Base-by-base conservation (phyloP, 2,888 invertebrate genomes). In the Nomada lathburiana region DNA sequence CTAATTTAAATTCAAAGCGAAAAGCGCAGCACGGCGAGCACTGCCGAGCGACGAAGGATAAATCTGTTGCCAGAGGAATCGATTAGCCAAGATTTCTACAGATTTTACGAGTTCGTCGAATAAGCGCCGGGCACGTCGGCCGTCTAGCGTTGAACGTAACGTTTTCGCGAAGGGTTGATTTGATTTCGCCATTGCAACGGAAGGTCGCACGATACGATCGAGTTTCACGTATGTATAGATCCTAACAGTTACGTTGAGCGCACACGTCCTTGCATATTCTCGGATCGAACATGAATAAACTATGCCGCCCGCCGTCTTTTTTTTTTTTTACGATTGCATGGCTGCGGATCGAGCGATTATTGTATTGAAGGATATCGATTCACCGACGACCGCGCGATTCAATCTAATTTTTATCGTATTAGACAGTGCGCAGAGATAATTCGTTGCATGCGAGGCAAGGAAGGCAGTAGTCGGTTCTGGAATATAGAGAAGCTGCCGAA, bases 221-320 rank as follows among this genome's bases (percentile, higher is more conserved):
- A 20, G 50, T 36, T 68, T 50, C 18, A 36, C 36, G 36, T 7
- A 36, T 36, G 36, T 47, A 47, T 47, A 47, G 16, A 47, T 47
- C 16, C 47, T 16, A 47, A 47, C 47, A 16, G 47, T 47, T 47
- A 16, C 47, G 36, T 16, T 11, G 29, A 50, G 23, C 11, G 50
- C 73, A 65, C 7, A 16, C 65, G 62, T 52, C 65, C 62, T 80
- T 71, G 80, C 55, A 50, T n/a, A 60, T 52, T 55, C 55, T 23
- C 55, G 16, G 63, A 72, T 73, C 67, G 72, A 64, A 63, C 50
- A 59, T 74, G 60, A 82, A 82, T 80, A 80, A 82, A 80, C 16
- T 10, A 82, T 74, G 55, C 36, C 13, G 50, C 10, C 16, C 55
- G 16, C 47, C 71, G 57, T 10, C 11, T 10, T 23, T 29, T 55